These are phyloP conservation scores for Psettodes erumei DNA, from an alignment of 2,113 vertebrate species.

Conservation along the genomic window DNA sequence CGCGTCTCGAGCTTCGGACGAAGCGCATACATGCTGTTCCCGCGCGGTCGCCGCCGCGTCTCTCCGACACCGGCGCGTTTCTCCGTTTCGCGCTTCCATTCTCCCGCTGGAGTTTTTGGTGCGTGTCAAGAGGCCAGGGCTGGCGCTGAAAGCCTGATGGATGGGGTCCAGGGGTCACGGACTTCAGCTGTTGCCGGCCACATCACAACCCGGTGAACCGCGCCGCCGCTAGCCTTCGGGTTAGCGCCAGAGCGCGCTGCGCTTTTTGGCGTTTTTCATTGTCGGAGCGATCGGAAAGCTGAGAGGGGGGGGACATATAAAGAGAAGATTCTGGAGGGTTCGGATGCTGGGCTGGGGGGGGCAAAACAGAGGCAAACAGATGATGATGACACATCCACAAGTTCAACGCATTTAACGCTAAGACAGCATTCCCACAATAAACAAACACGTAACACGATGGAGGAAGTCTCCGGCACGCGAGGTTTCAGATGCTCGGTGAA, in stretches of 20 bases:
- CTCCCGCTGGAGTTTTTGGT: constrained; percentile 47
- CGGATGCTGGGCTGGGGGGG: neutral
- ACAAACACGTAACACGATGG: no score
- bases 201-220: constrained; percentile 42
- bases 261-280: constrained; percentile 32
- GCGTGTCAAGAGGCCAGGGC: constrained; percentile 61
- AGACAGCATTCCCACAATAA: no score
- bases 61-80: constrained; percentile 53
- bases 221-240: constrained; percentile 28
- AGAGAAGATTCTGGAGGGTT: constrained; percentile 30
- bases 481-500: neutral
- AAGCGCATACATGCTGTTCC: constrained; percentile 30
- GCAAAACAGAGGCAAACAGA: no score
- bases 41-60: no score
- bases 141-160: constrained; percentile 77
- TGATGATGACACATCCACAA: neutral
- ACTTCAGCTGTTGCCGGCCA: constrained; percentile 75
- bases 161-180: constrained; percentile 68
- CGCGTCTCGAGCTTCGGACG: constrained; percentile 25
- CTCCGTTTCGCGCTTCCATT: constrained; percentile 49
- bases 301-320: constrained; percentile 20
- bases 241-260: constrained; percentile 13
- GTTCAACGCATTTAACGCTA: no score
- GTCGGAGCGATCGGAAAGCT: constrained; percentile 12
- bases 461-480: constrained; percentile 5